Evolutionary conservation across 2,888 invertebrate genomes (phyloP).

Genomic region (Blera fallax): DNA sequence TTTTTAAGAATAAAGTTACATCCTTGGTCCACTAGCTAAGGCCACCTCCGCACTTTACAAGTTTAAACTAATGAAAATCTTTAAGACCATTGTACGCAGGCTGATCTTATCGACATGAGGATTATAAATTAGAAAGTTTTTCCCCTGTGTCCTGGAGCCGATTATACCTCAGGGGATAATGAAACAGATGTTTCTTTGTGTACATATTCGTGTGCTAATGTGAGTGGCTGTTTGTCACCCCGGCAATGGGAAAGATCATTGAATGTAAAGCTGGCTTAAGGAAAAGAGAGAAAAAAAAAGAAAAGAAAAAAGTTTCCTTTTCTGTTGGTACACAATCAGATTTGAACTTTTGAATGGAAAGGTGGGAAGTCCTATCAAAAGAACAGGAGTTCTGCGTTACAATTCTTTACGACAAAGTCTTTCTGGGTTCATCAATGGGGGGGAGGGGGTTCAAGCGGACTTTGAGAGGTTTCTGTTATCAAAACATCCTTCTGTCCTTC

Average conservation of each 20-base stretch:
- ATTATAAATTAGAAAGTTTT: conserved; percentile 61
- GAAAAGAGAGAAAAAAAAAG: background rate
- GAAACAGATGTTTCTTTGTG: conserved; percentile 50
- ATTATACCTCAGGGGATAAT: conserved; percentile 21
- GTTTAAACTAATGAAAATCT: conserved; percentile 30
- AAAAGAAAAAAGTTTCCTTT: background rate
- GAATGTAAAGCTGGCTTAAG: conserved; percentile 19
- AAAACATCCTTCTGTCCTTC: conserved; percentile 24
- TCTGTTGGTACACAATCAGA: conserved; percentile 38
- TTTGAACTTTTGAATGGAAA: conserved; percentile 22
- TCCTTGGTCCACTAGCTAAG: background rate
- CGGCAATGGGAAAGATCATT: conserved; percentile 25
- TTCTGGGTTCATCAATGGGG: background rate
- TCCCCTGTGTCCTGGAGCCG: background rate
- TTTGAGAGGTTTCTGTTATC: conserved; percentile 23
- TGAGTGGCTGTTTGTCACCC: conserved; percentile 3
- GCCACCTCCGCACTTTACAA: background rate
- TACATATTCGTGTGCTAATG: background rate
- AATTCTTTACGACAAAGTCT: background rate
- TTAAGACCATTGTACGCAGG: conserved; percentile 34
- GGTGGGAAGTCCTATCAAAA: conserved; percentile 16
- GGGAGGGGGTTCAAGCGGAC: background rate
- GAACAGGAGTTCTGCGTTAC: conserved; percentile 14
- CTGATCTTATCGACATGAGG: conserved; percentile 55
- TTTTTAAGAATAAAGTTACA: background rate